Conservation (phyloP, 2,888 invertebrate species). For the Alentia gelatinosa region DNA sequence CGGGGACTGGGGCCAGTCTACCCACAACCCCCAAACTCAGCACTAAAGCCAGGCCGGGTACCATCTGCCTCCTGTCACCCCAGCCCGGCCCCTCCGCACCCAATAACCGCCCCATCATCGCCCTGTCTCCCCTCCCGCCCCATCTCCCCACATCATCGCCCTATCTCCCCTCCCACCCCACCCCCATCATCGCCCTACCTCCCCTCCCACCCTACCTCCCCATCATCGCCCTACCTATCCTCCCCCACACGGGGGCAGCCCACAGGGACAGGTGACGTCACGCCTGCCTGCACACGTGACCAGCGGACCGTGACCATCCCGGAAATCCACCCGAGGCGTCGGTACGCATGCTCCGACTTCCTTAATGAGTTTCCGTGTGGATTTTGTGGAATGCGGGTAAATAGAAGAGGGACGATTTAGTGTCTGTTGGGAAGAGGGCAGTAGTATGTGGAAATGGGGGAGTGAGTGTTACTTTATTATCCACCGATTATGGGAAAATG, state of each 20-base stretch:
- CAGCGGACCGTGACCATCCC: not conserved
- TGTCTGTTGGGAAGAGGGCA: no score
- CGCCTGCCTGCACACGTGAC: not conserved
- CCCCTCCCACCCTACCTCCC: not conserved
- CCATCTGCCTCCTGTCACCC: slow-evolving; percentile 9
- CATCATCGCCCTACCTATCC: not conserved
- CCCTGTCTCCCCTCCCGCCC: not conserved
- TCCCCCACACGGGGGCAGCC: not conserved
- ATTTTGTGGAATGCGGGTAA: not conserved
- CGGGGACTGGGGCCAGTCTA: no score
- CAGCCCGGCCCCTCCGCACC: not conserved
- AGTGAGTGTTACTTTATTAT: no score
- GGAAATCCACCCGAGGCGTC: not conserved
- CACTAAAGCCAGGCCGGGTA: no score
- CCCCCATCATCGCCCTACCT: not conserved
- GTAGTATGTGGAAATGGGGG: no score
- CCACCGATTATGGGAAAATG: no score
- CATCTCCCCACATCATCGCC: no score
- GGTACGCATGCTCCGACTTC: not conserved
- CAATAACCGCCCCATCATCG: not conserved
- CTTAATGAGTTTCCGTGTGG: not conserved
- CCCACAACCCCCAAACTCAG: no score
- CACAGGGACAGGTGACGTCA: slow-evolving; percentile 24
- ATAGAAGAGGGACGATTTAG: no score
- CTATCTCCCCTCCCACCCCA: not conserved